phyloP scores from a whole-genome alignment of 2,797 vertebrate species.

The Hippoglossus hippoglossus region DNA sequence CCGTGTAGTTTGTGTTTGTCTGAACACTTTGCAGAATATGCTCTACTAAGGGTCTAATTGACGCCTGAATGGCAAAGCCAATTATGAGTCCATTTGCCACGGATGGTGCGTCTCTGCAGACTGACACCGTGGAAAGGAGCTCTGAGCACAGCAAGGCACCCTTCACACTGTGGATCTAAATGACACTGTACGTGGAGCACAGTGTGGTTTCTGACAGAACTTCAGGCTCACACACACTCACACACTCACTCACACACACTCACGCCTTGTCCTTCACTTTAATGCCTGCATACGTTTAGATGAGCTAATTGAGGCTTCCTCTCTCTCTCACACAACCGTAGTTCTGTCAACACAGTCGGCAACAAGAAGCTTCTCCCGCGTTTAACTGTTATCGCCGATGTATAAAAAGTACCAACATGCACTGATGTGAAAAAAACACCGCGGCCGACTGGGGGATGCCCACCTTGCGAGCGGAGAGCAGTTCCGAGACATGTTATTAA shows the following conservation, averaged over 20 bases:
- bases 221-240: conserved; percentile 22
- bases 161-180: conserved; percentile 62
- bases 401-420: background rate
- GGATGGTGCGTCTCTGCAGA: conserved; percentile 45
- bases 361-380: conserved; percentile 16
- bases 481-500: conserved; percentile 32
- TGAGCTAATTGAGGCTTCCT: conserved; percentile 38
- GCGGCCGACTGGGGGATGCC: background rate
- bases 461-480: conserved; percentile 20
- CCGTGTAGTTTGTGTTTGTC: background rate
- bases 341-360: conserved; percentile 28
- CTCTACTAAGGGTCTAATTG: conserved; percentile 48
- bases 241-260: conserved; percentile 24
- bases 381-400: conserved; percentile 20
- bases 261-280: conserved; percentile 41
- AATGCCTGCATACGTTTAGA: conserved; percentile 43
- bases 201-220: conserved; percentile 60
- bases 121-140: conserved; percentile 42
- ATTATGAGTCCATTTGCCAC: conserved; percentile 56
- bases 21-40: background rate
- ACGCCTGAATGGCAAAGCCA: conserved; percentile 47
- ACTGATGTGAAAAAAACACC: conserved; percentile 6
- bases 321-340: conserved; percentile 7
- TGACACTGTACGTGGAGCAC: conserved; percentile 61
- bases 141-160: conserved; percentile 53